Evolutionary conservation across 1,140 invertebrate genomes (phyloP).

Genomic region (Macrostomum lignano): DNA sequence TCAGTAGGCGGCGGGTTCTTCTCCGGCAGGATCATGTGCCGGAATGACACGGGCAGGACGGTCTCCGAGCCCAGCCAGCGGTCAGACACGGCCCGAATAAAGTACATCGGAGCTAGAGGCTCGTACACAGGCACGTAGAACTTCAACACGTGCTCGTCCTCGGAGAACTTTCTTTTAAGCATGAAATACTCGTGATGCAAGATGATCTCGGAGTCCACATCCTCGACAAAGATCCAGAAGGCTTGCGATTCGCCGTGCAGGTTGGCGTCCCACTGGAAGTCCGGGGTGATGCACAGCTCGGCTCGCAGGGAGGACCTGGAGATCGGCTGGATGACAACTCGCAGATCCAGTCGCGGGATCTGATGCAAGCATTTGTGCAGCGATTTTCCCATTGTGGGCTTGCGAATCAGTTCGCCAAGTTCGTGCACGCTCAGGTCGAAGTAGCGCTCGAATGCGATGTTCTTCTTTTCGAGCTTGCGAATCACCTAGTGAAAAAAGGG

Average conservation of each 20-base stretch:
- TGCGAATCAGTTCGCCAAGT: constrained; percentile 75
- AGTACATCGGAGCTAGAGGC: constrained; percentile 86
- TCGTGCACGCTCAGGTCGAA: constrained; percentile 87
- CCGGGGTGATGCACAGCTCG: constrained; percentile 86
- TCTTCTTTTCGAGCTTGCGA: constrained; percentile 89
- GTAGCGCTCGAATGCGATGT: constrained; percentile 35
- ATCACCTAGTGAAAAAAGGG: no score
- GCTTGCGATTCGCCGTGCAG: constrained; percentile 33
- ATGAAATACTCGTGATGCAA: constrained; percentile 92
- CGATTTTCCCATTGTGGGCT: constrained; percentile 79
- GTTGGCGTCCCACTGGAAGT: constrained; percentile 97
- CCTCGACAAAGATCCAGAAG: constrained; percentile 95
- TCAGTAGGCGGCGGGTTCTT: constrained; percentile 92
- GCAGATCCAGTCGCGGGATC: constrained; percentile 70
- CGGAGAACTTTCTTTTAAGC: constrained; percentile 66
- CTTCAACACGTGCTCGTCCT: constrained; percentile 79
- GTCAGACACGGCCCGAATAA: constrained; percentile 42
- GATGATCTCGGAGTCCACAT: constrained; percentile 69
- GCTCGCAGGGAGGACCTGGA: constrained; percentile 71
- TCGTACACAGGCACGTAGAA: constrained; percentile 97
- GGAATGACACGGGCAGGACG: constrained; percentile 77
- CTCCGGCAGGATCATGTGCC: constrained; percentile 82
- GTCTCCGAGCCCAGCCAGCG: constrained; percentile 49
- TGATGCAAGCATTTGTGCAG: constrained; percentile 92
- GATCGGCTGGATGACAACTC: constrained; percentile 85